Percentiles rank a stretch among this genome's conserved stretches.
Conservation (phyloP, 2,113 vertebrate genomes). For the Anseranas semipalmata region DNA sequence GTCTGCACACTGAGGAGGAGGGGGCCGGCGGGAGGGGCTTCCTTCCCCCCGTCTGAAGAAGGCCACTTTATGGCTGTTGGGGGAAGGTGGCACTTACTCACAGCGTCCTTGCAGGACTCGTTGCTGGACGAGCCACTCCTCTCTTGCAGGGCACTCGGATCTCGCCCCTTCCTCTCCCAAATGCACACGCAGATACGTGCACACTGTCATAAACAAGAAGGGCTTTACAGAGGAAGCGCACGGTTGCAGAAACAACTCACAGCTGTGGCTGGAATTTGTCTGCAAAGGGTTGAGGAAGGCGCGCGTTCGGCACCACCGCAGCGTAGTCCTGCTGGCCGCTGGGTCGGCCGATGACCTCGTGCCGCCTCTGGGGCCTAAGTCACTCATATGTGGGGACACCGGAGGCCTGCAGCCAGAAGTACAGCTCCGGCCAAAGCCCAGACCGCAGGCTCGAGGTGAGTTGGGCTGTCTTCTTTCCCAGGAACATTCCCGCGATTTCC, state of each 20-base stretch:
- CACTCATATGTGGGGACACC: background rate
- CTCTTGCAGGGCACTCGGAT: background rate
- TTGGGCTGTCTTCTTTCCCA: background rate
- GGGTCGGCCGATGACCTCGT: background rate
- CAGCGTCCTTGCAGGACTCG: background rate
- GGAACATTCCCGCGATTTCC: background rate
- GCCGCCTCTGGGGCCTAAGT: background rate
- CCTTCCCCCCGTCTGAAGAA: background rate
- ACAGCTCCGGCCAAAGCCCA: background rate
- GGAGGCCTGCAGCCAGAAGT: background rate
- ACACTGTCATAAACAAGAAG: background rate
- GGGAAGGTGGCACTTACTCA: background rate
- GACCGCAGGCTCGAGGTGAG: background rate
- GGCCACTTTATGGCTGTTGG: background rate
- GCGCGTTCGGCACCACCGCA: background rate
- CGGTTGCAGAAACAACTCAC: background rate
- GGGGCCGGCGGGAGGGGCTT: background rate
- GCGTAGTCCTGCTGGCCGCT: background rate
- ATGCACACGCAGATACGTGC: background rate
- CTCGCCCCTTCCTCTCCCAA: background rate
- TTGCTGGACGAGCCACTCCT: background rate
- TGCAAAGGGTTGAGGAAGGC: background rate
- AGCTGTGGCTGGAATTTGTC: background rate
- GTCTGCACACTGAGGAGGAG: background rate
- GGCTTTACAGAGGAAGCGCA: background rate